phyloP scores from a whole-genome alignment of 2,113 vertebrate genomes.

The Rhea pennata region DNA sequence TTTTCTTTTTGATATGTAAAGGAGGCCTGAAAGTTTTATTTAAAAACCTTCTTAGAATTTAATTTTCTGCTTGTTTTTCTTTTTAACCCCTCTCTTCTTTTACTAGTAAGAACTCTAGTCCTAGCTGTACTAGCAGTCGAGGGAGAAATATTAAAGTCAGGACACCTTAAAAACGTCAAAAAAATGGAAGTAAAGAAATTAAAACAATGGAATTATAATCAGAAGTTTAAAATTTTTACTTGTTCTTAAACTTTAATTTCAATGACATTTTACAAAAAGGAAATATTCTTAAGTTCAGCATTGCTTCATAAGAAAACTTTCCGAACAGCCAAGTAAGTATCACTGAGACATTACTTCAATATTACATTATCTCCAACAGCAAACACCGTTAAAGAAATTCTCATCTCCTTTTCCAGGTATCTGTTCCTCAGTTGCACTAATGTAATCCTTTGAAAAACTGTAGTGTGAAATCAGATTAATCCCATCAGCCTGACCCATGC shows the following conservation, averaged over 20 bases:
- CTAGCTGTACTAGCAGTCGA: background rate
- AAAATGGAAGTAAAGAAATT: background rate
- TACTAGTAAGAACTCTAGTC: background rate
- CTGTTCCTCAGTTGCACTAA: background rate
- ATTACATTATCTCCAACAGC: background rate
- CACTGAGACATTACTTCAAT: background rate
- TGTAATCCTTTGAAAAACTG: background rate
- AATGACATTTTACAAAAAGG: background rate
- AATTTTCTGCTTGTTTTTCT: background rate
- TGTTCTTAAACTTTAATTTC: background rate
- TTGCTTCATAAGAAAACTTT: background rate
- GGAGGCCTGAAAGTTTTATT: background rate
- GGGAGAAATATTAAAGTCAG: background rate
- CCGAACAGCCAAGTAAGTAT: background rate
- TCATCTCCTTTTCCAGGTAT: background rate
- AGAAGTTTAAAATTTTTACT: background rate
- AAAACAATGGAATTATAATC: background rate
- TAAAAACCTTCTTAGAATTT: background rate
- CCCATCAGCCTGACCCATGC: background rate
- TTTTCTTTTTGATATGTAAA: conserved; percentile 12
- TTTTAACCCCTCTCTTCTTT: background rate
- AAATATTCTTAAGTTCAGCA: background rate
- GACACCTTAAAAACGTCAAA: background rate
- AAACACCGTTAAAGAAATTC: background rate
- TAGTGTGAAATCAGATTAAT: background rate